Percentiles rank a stretch among this genome's conserved stretches.
These are phyloP conservation scores for Eptesicus fuscus DNA, from an alignment of 2,113 vertebrate species.

Conservation along the genomic window DNA sequence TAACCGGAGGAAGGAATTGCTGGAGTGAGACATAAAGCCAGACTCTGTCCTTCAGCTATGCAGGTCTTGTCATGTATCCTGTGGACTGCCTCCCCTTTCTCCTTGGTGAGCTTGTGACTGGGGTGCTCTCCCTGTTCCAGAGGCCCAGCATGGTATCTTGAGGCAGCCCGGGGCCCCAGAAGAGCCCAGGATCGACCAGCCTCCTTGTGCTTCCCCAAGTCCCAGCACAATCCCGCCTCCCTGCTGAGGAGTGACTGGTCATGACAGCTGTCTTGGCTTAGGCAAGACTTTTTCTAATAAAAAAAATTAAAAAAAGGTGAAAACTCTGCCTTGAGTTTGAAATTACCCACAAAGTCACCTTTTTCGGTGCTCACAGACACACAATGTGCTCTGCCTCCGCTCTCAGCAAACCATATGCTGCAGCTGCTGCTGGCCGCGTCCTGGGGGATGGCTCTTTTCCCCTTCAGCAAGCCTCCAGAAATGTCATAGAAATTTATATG, in stretches of 20 bases:
- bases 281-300: constrained; percentile 22
- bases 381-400: constrained; percentile 70
- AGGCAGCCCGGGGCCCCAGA: background rate
- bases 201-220: background rate
- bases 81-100: background rate
- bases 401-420: constrained; percentile 83
- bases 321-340: constrained; percentile 66
- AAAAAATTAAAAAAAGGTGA: background rate
- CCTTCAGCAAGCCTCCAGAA: constrained; percentile 85
- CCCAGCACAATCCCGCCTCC: background rate
- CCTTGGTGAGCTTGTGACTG: background rate
- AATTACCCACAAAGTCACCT: constrained; percentile 82
- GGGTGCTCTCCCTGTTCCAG: background rate
- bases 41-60: background rate
- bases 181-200: background rate
- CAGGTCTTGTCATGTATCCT: background rate
- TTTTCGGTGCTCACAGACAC: constrained; percentile 78
- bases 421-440: constrained; percentile 78
- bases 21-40: background rate
- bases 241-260: constrained; percentile 55
- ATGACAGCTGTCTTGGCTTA: constrained; percentile 68
- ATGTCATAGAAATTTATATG: constrained; percentile 86
- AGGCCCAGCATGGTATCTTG: background rate
- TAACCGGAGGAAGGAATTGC: background rate
- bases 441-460: constrained; percentile 84